Conservation (phyloP, 2,113 vertebrate genomes). For the Corydoras maculifer region DNA sequence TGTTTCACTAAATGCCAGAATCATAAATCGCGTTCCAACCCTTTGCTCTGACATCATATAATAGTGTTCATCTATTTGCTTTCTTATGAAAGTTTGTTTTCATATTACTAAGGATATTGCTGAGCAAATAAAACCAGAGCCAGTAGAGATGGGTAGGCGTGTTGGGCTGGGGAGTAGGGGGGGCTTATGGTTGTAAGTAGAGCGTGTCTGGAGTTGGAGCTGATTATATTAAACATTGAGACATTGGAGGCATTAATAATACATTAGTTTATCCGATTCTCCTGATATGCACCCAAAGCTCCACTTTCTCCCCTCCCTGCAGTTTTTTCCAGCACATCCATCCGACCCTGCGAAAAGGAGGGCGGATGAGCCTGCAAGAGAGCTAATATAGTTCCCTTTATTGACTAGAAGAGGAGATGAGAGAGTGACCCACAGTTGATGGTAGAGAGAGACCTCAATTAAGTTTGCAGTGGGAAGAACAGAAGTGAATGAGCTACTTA, state of each 20-base stretch:
- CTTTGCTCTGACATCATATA: conserved; percentile 11
- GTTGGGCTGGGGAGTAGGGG: neutral
- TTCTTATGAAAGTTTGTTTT: conserved; percentile 25
- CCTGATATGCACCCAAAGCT: conserved; percentile 28
- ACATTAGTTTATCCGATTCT: conserved; percentile 48
- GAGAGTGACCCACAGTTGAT: conserved; percentile 29
- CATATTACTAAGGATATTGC: neutral
- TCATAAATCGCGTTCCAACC: neutral
- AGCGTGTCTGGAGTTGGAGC: conserved; percentile 39
- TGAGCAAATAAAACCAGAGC: conserved; percentile 16
- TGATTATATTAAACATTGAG: conserved; percentile 48
- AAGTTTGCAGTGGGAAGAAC: conserved; percentile 32
- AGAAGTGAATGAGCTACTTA: conserved; percentile 28
- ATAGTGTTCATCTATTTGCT: neutral
- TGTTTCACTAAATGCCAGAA: too few species aligned
- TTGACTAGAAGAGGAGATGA: conserved; percentile 31
- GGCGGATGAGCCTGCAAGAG: conserved; percentile 9
- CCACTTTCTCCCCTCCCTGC: conserved; percentile 20
- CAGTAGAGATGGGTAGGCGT: conserved; percentile 8
- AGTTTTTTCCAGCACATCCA: neutral
- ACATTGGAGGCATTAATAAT: conserved; percentile 49
- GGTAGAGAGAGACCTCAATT: conserved; percentile 39
- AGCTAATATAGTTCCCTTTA: conserved; percentile 38
- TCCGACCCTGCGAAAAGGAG: neutral
- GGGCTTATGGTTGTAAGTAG: conserved; percentile 35